These are phyloP conservation scores for Drosophila funebris DNA, from an alignment of 1,140 invertebrate species.

Conservation along the genomic window DNA sequence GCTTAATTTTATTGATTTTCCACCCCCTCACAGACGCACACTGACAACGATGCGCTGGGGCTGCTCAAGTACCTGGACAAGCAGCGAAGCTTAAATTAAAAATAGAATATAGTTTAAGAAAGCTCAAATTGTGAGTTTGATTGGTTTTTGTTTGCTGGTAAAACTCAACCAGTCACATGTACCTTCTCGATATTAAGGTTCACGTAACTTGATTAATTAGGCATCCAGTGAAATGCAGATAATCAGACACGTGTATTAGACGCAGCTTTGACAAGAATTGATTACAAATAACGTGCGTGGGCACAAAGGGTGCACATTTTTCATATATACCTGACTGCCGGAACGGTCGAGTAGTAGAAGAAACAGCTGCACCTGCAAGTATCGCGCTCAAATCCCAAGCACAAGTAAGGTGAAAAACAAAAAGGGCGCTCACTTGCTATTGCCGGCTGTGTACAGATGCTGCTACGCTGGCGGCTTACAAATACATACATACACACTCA, in stretches of 20 bases:
- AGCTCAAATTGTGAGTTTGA: conserved; percentile 17
- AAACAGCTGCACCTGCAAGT: conserved; percentile 54
- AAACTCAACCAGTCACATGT: too few relatives aligned
- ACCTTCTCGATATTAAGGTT: conserved; percentile 2
- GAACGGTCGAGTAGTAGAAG: neutral
- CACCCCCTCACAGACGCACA: conserved; percentile 22
- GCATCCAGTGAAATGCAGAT: neutral
- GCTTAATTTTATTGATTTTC: conserved; percentile 76
- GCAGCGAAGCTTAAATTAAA: conserved; percentile 63
- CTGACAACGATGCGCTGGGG: conserved; percentile 2
- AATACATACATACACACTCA: conserved; percentile 29
- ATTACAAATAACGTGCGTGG: conserved; percentile 35
- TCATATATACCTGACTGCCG: conserved; percentile 15
- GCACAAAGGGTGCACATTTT: conserved; percentile 15
- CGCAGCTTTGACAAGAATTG: conserved; percentile 41
- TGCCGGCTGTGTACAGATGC: conserved; percentile 62
- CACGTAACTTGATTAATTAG: conserved; percentile 57
- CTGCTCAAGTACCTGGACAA: conserved; percentile 39
- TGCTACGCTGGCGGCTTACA: conserved; percentile 66
- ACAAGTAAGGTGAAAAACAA: conserved; percentile 65
- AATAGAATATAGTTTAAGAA: conserved; percentile 32
- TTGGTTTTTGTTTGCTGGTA: neutral
- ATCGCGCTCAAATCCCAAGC: conserved; percentile 57
- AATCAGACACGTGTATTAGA: conserved; percentile 52
- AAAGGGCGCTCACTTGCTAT: conserved; percentile 66